Evolutionary conservation across 2,888 invertebrate species (phyloP).

Genomic region (Polymixis lichenea): DNA sequence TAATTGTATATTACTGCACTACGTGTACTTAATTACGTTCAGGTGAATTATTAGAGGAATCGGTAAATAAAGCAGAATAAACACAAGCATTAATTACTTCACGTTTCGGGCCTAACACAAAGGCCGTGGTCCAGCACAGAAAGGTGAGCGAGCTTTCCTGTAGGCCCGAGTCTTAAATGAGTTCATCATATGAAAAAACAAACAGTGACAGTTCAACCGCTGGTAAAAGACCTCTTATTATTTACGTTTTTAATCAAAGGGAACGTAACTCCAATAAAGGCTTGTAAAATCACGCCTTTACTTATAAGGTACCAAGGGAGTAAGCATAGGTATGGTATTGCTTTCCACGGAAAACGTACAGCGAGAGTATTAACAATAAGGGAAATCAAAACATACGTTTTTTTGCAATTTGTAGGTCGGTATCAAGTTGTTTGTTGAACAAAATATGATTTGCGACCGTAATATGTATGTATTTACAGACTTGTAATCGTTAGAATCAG

Average conservation of each 20-base stretch:
- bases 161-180: not conserved
- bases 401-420: no score
- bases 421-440: no score
- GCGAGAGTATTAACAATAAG: no score
- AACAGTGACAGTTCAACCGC: constrained; percentile 2
- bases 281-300: not conserved
- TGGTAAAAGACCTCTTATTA: not conserved
- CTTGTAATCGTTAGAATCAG: no score
- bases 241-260: constrained; percentile 16
- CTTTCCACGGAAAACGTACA: no score
- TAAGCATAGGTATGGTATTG: no score
- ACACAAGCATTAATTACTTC: constrained; percentile 8
- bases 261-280: not conserved
- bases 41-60: not conserved
- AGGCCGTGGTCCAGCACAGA: not conserved
- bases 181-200: not conserved
- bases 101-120: not conserved
- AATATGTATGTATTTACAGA: no score
- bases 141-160: not conserved
- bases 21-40: not conserved
- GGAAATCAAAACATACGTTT: no score
- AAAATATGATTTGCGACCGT: no score
- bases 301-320: no score
- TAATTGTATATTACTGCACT: not conserved
- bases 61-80: not conserved